These are phyloP conservation scores for Dermatophagoides farinae DNA, from an alignment of 1,140 invertebrate genomes.

Conservation along the genomic window DNA sequence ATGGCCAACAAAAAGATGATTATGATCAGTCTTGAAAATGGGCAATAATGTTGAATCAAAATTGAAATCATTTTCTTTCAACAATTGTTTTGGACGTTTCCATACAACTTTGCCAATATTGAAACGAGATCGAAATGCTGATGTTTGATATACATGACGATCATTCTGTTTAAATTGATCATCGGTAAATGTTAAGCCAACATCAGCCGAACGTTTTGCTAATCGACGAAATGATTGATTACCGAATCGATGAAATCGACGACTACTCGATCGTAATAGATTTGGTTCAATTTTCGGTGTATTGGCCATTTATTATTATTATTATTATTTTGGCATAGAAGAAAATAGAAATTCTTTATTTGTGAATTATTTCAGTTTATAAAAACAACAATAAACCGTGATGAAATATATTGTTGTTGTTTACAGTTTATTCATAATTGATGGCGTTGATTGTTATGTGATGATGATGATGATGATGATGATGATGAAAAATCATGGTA, in stretches of 20 bases:
- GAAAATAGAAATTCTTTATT: background rate
- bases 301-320: background rate
- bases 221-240: slow-evolving; percentile 10
- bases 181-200: slow-evolving; percentile 10
- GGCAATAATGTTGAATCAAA: background rate
- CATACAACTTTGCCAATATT: slow-evolving; percentile 6
- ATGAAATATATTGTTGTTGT: too few species aligned
- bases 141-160: background rate
- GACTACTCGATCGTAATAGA: too few species aligned
- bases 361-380: background rate
- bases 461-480: too few species aligned
- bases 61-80: too few species aligned
- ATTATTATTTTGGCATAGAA: background rate
- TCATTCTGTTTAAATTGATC: slow-evolving; percentile 4
- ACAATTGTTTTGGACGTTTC: slow-evolving; percentile 11
- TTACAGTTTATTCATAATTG: too few species aligned
- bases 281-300: background rate
- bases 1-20: background rate
- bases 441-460: too few species aligned
- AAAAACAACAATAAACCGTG: background rate
- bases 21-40: background rate
- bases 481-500: too few species aligned
- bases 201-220: background rate
- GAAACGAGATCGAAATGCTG: background rate
- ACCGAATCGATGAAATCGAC: background rate